These are phyloP conservation scores for Epinotia bilunana DNA, from an alignment of 2,888 invertebrate genomes.

Conservation along the genomic window DNA sequence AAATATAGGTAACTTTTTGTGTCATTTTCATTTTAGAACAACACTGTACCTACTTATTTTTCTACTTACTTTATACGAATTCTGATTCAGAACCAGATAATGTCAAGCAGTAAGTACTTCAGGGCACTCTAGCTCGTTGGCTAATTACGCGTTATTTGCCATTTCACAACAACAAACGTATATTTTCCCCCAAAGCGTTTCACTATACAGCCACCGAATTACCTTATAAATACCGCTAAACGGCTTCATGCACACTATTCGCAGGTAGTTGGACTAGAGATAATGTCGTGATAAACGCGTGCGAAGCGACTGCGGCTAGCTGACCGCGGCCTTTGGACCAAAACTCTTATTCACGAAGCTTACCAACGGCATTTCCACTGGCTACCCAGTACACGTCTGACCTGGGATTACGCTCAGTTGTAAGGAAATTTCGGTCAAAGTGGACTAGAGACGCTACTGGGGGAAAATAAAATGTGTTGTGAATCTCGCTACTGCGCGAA, in stretches of 20 bases:
- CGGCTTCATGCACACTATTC: conserved; percentile 33
- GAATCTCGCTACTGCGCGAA: conserved; percentile 59
- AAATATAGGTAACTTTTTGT: too few relatives aligned
- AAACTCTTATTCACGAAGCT: not conserved
- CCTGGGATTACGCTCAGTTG: not conserved
- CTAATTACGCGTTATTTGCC: conserved; percentile 1
- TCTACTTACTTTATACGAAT: not conserved
- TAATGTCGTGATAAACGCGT: conserved; percentile 61
- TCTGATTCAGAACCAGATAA: not conserved
- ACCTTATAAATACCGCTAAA: conserved; percentile 29
- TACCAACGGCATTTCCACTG: not conserved
- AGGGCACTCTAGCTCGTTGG: not conserved
- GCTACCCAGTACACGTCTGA: not conserved
- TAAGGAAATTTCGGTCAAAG: not conserved
- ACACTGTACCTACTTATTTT: not conserved
- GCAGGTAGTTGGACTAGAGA: conserved; percentile 43
- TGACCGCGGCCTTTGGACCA: conserved; percentile 65
- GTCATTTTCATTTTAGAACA: too few relatives aligned
- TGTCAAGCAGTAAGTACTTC: too few relatives aligned
- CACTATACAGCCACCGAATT: conserved; percentile 7
- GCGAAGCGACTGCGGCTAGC: conserved; percentile 66
- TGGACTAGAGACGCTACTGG: not conserved
- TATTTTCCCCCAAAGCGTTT: not conserved
- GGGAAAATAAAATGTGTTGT: not conserved
- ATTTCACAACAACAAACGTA: conserved; percentile 1